Evolutionary conservation across 2,888 invertebrate genomes (phyloP), one percentile per base, ranked within the genome.

Genomic region (Oscheius myriophilus): DNA sequence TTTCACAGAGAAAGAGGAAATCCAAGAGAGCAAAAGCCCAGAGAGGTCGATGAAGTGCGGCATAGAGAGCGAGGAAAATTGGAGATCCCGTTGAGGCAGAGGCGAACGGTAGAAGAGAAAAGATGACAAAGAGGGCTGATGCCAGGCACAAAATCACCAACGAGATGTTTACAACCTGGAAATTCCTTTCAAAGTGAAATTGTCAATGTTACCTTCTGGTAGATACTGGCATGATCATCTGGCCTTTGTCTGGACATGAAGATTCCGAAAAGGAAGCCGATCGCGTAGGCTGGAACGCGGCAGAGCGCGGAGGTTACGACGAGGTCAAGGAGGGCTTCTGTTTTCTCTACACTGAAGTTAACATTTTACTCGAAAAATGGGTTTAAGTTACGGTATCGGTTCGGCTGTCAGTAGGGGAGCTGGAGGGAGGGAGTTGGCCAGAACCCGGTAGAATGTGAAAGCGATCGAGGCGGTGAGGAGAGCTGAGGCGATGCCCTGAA

Each of bases 11-110:
- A 61, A 73, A 80, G 9, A 76, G 73, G 57, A 81, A 68, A 4
- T 68, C 72, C 9, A 84, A 68, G 9, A 85, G 58, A 39, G 80
- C 54, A 46, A 78, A 70, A 0, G 82, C 72, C 83, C 83, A 85
- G 12, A 82, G 26, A 14, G 79, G 75, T 12, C 84, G 76, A 65
- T 84, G 84, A 9, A 79, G 25, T 7, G 83, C 68, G 11, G 82
- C 78, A 62, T 85, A 85, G 25, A 75, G 6, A 1, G 82, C 72
- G 25, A 75, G 69, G n/a, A 66, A 54, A 33, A 82, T 26, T 2
- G 66, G 64, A 33, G 23, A 39, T 7, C 68, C 68, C 23, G 33
- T 33, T n/a, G 18, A 23, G n/a, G 39, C 14, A 16, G 63, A 63
- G 33, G 78, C 54, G 52, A 69, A 78, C 2, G 69, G 59, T 53